A percentile compares a stretch with the other conserved stretches of the same genome.
phyloP scores from a whole-genome alignment of 2,888 invertebrate species.

The Troides aeacus region DNA sequence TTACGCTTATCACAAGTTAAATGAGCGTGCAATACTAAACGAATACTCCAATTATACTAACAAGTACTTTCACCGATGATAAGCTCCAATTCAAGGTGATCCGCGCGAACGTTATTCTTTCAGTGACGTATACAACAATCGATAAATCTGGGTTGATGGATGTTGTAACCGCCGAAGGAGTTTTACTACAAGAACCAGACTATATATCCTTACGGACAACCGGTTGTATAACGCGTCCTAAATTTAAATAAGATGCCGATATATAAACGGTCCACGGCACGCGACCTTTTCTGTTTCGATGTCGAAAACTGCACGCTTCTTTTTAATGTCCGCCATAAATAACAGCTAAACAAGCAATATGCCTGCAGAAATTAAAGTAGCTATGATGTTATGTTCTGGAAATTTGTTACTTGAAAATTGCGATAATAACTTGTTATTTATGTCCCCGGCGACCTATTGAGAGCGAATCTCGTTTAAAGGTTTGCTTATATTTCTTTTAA shows the following conservation, averaged over 20 bases:
- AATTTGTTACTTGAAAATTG: background rate
- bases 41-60: constrained; percentile 70
- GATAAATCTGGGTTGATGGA: constrained; percentile 46
- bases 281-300: constrained; percentile 21
- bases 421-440: constrained; percentile 7
- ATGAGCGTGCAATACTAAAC: constrained; percentile 53
- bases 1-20: constrained; percentile 62
- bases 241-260: constrained; percentile 21
- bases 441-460: constrained; percentile 13
- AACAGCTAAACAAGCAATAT: constrained; percentile 18
- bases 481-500: constrained; percentile 3
- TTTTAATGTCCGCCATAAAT: constrained; percentile 20
- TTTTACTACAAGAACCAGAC: constrained; percentile 8
- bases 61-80: constrained; percentile 74
- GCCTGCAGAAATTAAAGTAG: constrained; percentile 11
- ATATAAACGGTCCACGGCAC: constrained; percentile 22
- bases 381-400: background rate
- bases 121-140: constrained; percentile 34
- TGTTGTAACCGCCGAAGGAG: constrained; percentile 38
- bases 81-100: constrained; percentile 69
- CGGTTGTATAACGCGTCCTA: constrained; percentile 27
- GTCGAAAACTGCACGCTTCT: constrained; percentile 22
- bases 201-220: constrained; percentile 17
- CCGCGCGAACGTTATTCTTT: constrained; percentile 53
- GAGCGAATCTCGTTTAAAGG: background rate